Percentiles rank a stretch among this genome's conserved stretches.
Evolutionary conservation across 2,888 invertebrate genomes (phyloP).

Genomic region (Phorcus lineatus): DNA sequence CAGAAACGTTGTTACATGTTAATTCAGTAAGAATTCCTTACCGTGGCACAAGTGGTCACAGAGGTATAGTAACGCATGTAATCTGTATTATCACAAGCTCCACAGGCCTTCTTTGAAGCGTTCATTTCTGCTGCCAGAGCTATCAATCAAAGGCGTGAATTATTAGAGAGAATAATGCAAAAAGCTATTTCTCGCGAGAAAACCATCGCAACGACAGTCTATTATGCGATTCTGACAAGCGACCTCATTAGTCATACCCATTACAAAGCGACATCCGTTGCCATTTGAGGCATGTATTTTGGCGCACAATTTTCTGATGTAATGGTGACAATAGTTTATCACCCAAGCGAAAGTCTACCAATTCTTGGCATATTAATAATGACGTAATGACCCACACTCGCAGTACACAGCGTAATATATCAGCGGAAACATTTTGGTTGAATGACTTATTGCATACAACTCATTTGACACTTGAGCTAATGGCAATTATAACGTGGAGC

Average conservation of each 20-base stretch:
- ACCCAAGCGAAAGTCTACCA: conserved; percentile 1
- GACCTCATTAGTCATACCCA: not conserved
- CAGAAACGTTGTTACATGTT: not conserved
- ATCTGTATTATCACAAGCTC: not conserved
- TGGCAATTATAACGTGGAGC: not conserved
- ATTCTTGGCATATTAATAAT: conserved; percentile 8
- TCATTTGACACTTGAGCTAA: not conserved
- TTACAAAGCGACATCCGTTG: conserved; percentile 5
- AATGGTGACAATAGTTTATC: conserved; percentile 13
- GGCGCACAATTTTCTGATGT: not conserved
- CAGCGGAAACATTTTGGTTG: conserved; percentile 15
- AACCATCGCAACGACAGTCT: conserved; percentile 3
- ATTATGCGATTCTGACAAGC: not conserved
- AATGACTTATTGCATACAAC: conserved; percentile 13
- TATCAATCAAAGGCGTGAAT: not conserved
- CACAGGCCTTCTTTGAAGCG: not conserved
- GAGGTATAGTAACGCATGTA: not conserved
- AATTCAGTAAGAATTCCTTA: not conserved
- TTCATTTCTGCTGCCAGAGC: not conserved
- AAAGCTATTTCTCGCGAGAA: conserved; percentile 15
- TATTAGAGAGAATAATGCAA: not conserved
- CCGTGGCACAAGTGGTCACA: not conserved
- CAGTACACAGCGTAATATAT: not conserved
- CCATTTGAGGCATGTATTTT: conserved; percentile 1
- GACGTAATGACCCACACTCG: conserved; percentile 3